Evolutionary conservation across 2,113 vertebrate genomes (phyloP).

Genomic region (Vimba vimba): DNA sequence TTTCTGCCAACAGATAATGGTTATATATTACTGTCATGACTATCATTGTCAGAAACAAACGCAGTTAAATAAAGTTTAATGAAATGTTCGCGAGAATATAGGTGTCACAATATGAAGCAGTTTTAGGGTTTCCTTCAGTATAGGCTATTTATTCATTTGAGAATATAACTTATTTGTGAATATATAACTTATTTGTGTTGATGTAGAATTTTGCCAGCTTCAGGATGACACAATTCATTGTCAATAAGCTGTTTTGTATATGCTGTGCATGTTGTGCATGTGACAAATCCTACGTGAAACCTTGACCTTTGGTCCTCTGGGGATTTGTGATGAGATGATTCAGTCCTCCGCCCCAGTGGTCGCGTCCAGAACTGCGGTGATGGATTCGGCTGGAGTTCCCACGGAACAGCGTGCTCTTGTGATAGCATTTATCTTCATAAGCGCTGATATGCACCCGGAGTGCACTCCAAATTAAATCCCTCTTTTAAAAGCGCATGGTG

Average conservation of each 20-base stretch:
- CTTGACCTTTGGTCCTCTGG: neutral
- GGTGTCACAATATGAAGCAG: neutral
- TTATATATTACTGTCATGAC: neutral
- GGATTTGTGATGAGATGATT: conserved; percentile 51
- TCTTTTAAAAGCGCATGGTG: conserved; percentile 44
- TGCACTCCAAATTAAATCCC: conserved; percentile 53
- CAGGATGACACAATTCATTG: neutral
- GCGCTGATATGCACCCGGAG: conserved; percentile 53
- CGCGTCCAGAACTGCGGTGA: conserved; percentile 77
- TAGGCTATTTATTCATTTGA: neutral
- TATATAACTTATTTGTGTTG: neutral
- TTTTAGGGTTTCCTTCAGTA: neutral
- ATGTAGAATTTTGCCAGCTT: neutral
- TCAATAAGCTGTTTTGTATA: neutral
- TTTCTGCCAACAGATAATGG: neutral
- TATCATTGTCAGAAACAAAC: neutral
- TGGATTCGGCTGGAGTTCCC: conserved; percentile 71
- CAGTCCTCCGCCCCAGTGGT: conserved; percentile 60
- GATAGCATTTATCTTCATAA: conserved; percentile 77
- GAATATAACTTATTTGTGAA: neutral
- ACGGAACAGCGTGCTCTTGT: conserved; percentile 63
- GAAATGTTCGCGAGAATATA: neutral
- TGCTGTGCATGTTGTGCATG: conserved; percentile 1
- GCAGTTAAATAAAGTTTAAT: neutral
- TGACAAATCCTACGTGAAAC: conserved; percentile 32